These are phyloP conservation scores for Ptilonorhynchus violaceus DNA, from an alignment of 2,113 vertebrate genomes.

Conservation along the genomic window DNA sequence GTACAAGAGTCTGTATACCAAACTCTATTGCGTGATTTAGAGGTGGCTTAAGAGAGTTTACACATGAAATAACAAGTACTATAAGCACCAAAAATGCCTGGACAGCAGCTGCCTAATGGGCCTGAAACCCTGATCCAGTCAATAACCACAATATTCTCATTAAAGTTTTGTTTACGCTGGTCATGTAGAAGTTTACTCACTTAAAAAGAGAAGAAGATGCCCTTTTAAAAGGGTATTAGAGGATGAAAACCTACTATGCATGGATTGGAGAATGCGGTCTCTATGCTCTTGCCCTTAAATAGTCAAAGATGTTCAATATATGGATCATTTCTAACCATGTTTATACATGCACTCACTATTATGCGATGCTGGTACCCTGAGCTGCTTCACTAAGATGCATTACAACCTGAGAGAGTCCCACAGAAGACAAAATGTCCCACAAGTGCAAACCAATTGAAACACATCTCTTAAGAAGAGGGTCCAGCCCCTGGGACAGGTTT, in stretches of 20 bases:
- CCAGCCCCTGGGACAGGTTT: not conserved
- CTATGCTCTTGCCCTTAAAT: not conserved
- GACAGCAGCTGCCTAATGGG: not conserved
- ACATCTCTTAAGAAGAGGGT: not conserved
- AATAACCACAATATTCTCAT: slow-evolving; percentile 13
- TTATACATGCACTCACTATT: not conserved
- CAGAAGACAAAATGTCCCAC: not conserved
- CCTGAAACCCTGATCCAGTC: not conserved
- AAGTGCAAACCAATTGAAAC: not conserved
- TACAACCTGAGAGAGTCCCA: not conserved
- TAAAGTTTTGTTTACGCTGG: slow-evolving; percentile 6
- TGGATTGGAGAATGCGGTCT: not conserved
- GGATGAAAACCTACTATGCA: not conserved
- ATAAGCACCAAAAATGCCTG: not conserved
- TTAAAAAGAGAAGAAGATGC: not conserved
- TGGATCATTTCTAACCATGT: not conserved
- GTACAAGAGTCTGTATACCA: not conserved
- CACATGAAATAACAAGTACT: not conserved
- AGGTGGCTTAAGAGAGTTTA: slow-evolving; percentile 26
- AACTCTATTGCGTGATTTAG: slow-evolving; percentile 3
- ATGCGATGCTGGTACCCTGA: not conserved
- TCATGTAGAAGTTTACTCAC: not conserved
- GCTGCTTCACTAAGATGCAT: not conserved
- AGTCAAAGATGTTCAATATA: not conserved
- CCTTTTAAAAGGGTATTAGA: not conserved